These are phyloP conservation scores for Molanna angustata DNA, from an alignment of 2,888 invertebrate genomes.

Conservation along the genomic window DNA sequence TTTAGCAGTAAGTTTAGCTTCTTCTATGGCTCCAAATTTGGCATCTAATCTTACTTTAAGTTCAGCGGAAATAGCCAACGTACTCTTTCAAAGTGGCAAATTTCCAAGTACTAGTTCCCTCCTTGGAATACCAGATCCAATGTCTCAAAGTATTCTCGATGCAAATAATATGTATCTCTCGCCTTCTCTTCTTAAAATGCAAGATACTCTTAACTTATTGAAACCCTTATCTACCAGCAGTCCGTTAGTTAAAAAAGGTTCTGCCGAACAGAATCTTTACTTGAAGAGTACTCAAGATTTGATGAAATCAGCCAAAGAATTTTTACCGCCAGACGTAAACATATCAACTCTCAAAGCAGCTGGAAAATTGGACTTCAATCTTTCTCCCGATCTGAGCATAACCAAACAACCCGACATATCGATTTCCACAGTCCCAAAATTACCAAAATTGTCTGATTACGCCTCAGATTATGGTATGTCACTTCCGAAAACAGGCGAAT, in stretches of 20 bases:
- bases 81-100: conserved; percentile 65
- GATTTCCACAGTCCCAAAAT: conserved; percentile 52
- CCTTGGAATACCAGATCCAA: conserved; percentile 69
- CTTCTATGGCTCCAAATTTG: conserved; percentile 50
- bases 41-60: conserved; percentile 63
- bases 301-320: conserved; percentile 48
- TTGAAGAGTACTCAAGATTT: conserved; percentile 52
- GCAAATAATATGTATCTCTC: conserved; percentile 78
- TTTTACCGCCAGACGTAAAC: conserved; percentile 55
- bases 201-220: conserved; percentile 54
- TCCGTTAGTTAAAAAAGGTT: conserved; percentile 51
- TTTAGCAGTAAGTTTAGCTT: conserved; percentile 35
- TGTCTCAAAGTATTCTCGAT: conserved; percentile 71
- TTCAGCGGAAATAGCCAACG: conserved; percentile 62
- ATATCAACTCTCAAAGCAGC: conserved; percentile 45
- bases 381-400: conserved; percentile 43
- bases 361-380: conserved; percentile 48
- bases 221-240: conserved; percentile 60
- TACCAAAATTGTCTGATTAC: conserved; percentile 44
- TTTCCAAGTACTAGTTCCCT: conserved; percentile 60
- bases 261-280: conserved; percentile 46
- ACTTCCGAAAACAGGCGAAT: conserved; percentile 40
- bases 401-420: conserved; percentile 49
- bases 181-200: conserved; percentile 71
- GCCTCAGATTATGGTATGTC: conserved; percentile 51